Evolutionary conservation across 2,113 vertebrate species (phyloP).

Genomic region (Hippocampus mohnikei): DNA sequence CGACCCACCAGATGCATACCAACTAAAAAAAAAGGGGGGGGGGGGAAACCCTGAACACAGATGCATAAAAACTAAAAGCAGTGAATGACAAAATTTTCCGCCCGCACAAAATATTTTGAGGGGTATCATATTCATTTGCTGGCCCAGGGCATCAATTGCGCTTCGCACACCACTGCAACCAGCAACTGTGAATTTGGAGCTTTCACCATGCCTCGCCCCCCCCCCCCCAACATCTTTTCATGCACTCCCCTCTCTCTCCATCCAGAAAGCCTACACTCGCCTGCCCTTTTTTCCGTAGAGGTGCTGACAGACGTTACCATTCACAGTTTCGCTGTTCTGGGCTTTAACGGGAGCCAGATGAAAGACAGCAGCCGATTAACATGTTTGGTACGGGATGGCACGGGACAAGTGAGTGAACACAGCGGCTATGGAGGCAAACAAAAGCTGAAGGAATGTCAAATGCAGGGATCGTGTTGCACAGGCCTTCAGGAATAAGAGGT

Average conservation of each 20-base stretch:
- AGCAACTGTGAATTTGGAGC: too few species aligned
- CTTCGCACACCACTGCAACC: too few species aligned
- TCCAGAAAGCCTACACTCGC: conserved; percentile 4
- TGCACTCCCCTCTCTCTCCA: conserved; percentile 28
- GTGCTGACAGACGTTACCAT: conserved; percentile 74
- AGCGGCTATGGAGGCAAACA: conserved; percentile 60
- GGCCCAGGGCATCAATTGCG: too few species aligned
- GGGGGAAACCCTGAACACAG: too few species aligned
- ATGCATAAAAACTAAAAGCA: too few species aligned
- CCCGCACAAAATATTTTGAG: too few species aligned
- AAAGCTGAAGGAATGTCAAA: conserved; percentile 67
- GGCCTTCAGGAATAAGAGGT: conserved; percentile 60
- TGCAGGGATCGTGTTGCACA: conserved; percentile 58
- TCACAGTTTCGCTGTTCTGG: conserved; percentile 69
- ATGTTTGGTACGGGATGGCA: conserved; percentile 68
- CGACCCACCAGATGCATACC: too few species aligned
- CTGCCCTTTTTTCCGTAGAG: conserved; percentile 59
- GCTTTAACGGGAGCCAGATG: conserved; percentile 76
- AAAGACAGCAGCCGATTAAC: conserved; percentile 77
- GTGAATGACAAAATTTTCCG: too few species aligned
- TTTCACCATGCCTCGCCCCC: too few species aligned
- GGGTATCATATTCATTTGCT: too few species aligned
- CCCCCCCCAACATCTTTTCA: conserved; percentile 16
- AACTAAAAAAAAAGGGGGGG: too few species aligned
- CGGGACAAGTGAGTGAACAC: conserved; percentile 55